Base-by-base conservation (phyloP, 2,888 invertebrate species). In the Halictus ligatus region DNA sequence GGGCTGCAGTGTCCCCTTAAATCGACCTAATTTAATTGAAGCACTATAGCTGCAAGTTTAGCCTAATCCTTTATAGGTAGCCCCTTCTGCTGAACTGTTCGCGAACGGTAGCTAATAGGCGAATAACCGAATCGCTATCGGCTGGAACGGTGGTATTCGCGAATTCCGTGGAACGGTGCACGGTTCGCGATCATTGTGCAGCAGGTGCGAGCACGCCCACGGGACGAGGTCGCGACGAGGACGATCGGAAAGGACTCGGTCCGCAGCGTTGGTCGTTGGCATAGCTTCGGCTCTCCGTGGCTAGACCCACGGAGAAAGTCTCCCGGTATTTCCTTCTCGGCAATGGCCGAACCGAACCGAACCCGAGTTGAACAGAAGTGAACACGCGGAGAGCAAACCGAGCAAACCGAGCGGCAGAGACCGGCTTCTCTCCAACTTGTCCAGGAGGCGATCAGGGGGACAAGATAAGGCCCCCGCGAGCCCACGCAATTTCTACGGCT, bases 401-500 rank as follows among this genome's bases (percentile, higher is more conserved):
- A 58, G 58, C 58, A 3, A 58, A 58, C 54, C 40, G 18, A 69
- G 21, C 69, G 21, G 40, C 69, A 2, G 29, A 79, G 58, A 25
- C 48, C 71, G 80, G 29, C 73, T 80, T 58, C 58, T 76, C 74
- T 83, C 75, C 35, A 46, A 81, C 86, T 72, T 83, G 88, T 88
- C 78, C 84, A 73, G 76, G 29, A 40, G 71, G 50, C 71, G 87
- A 89, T 81, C 74, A 80, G 67, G 79, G 71, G 77, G 77, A 83
- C 87, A 67, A 72, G 90, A 90, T 90, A 90, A 89, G 77, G n/a
- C 58, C 71, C 15, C 60, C 18, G 21, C 25, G 40, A 67, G 89
- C 91, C 92, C 92, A 92, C 92, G 92, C 92, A 89, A 85, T 86
- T 84, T 89, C 88, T 83, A 82, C 79, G 58, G 58, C 88, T 82